These are phyloP conservation scores for Aquatica leii DNA, from an alignment of 2,888 invertebrate genomes.

Conservation along the genomic window DNA sequence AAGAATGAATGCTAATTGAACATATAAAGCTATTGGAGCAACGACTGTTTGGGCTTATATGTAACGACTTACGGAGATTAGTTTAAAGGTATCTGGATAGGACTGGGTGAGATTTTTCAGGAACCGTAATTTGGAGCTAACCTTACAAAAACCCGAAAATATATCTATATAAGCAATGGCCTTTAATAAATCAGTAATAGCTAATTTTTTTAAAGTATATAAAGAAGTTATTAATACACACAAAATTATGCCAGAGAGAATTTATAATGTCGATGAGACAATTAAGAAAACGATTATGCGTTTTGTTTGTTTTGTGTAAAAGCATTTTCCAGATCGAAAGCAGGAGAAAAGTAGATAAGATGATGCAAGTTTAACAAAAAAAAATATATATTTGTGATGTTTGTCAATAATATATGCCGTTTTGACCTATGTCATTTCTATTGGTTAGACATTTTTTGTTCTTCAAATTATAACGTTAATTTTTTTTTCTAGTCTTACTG, in stretches of 20 bases:
- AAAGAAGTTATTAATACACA: no score
- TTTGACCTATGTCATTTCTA: constrained; percentile 19
- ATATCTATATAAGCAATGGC: no score
- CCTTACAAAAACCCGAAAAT: constrained; percentile 8
- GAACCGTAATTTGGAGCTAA: no score
- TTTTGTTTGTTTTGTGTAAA: constrained; percentile 27
- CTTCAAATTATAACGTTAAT: constrained; percentile 11
- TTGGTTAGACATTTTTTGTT: constrained; percentile 14
- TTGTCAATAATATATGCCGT: constrained; percentile 21
- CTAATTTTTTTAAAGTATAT: neutral
- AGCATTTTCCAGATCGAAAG: constrained; percentile 23
- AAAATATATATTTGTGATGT: constrained; percentile 21
- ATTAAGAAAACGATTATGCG: constrained; percentile 20
- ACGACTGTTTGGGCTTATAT: constrained; percentile 2
- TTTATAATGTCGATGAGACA: no score
- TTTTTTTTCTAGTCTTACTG: constrained; percentile 15
- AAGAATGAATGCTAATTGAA: constrained; percentile 6
- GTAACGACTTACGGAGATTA: constrained; percentile 9
- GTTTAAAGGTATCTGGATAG: neutral
- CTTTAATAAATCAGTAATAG: constrained; percentile 1
- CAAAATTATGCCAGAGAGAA: no score
- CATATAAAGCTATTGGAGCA: constrained; percentile 8
- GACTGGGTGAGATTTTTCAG: neutral
- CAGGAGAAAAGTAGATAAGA: constrained; percentile 19
- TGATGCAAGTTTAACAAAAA: constrained; percentile 6